These are phyloP conservation scores for Ifrita kowaldi DNA, from an alignment of 2,113 vertebrate genomes.

Conservation along the genomic window DNA sequence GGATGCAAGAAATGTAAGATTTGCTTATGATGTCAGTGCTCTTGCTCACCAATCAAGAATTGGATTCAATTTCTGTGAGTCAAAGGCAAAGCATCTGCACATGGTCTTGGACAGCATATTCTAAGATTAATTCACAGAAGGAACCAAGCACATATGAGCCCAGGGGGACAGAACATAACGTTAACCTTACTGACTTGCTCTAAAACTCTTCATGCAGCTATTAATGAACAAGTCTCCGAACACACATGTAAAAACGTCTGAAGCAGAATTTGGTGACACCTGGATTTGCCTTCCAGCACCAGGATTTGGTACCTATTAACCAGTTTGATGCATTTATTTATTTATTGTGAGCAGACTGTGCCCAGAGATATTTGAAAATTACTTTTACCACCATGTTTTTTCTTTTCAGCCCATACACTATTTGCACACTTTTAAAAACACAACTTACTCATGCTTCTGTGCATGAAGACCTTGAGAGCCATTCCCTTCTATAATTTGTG, in stretches of 20 bases:
- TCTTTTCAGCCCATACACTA: background rate
- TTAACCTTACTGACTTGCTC: background rate
- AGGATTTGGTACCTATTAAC: background rate
- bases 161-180: background rate
- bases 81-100: background rate
- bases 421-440: background rate
- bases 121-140: background rate
- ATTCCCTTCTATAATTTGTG: background rate
- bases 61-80: background rate
- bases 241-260: rapidly evolving
- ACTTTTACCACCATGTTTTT: background rate
- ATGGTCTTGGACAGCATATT: background rate
- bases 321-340: background rate
- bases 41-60: background rate
- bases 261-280: background rate
- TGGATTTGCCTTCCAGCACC: background rate
- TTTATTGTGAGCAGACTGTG: background rate
- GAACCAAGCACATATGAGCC: background rate
- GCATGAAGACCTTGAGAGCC: background rate
- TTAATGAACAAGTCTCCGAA: background rate
- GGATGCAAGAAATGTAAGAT: background rate
- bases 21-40: background rate
- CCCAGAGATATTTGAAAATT: background rate
- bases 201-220: background rate
- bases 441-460: background rate